Evolutionary conservation across 1,140 invertebrate species (phyloP), one percentile per base, ranked within the genome.

Genomic region (Drosophila grimshawi): DNA sequence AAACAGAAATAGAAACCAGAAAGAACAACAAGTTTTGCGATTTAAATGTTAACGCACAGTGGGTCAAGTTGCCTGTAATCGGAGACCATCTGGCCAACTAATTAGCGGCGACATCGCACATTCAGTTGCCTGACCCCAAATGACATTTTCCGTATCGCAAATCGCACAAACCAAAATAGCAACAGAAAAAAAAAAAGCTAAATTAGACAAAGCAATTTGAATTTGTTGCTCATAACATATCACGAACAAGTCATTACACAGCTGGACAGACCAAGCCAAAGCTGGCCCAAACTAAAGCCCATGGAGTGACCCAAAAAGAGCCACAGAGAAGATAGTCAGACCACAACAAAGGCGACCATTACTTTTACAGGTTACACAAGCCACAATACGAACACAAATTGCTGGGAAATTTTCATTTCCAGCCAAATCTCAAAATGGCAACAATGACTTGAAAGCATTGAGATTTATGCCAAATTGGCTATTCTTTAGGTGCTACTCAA

Each of bases 151-250:
- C 41, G 27, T 19, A 48, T 71, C 35, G 48, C 60, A 45, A 45
- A 52, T 8, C 37, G 39, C 39, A 10, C 8, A 41, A 41, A n/a
- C 5, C 5, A 41, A 19, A 19, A 19, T 19, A 19, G 1, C 19
- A 19, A 19, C 19, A 0, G 19, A 19, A 19, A 41, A 10, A 10
- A 41, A 3, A 62, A 72, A 51, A 59, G 60, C 53, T 30, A 75
- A 75, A 63, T 70, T 43, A 49, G 57, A 55, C 60, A 46, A 19
- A 75, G 76, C 70, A 80, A 80, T 75, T 80, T 76, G 57, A 78
- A 86, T 72, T 90, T 77, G 53, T 74, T 56, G 53, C 72, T 90
- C 79, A 90, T 86, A 86, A 82, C 81, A 86, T 70, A 86, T 90
- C 86, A 90, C 86, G 78, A 90, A 69, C 51, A 76, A 76, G 59